Evolutionary conservation across 2,888 invertebrate species (phyloP).

Genomic region (Latheticus oryzae): DNA sequence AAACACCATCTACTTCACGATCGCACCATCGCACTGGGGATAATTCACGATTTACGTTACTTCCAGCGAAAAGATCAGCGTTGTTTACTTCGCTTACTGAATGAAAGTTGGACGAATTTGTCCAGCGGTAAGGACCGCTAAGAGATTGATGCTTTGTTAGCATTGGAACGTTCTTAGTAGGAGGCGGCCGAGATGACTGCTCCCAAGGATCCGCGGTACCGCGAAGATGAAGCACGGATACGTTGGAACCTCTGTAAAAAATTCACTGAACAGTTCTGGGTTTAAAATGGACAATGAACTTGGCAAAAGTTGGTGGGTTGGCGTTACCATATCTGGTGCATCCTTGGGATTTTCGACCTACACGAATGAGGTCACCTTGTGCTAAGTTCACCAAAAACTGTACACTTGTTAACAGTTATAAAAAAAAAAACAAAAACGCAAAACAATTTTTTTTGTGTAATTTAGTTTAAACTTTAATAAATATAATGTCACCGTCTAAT

Average conservation of each 20-base stretch:
- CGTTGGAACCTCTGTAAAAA: slow-evolving; percentile 68
- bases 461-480: too few species aligned
- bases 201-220: slow-evolving; percentile 71
- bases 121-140: slow-evolving; percentile 54
- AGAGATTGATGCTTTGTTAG: slow-evolving; percentile 61
- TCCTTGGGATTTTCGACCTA: slow-evolving; percentile 39
- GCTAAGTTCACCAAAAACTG: too few species aligned
- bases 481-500: too few species aligned
- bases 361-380: slow-evolving; percentile 25
- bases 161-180: slow-evolving; percentile 54
- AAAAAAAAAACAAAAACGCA: too few species aligned
- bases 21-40: slow-evolving; percentile 73
- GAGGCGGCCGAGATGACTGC: slow-evolving; percentile 61
- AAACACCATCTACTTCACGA: slow-evolving; percentile 71
- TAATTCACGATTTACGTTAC: slow-evolving; percentile 67
- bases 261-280: too few species aligned
- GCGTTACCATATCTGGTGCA: slow-evolving; percentile 32
- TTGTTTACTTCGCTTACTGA: slow-evolving; percentile 63
- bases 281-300: slow-evolving; percentile 42
- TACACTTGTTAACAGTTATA: too few species aligned
- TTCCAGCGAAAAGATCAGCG: slow-evolving; percentile 65
- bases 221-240: slow-evolving; percentile 70
- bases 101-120: slow-evolving; percentile 57
- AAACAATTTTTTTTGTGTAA: too few species aligned
- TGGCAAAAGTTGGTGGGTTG: slow-evolving; percentile 20